Evolutionary conservation across 1,140 invertebrate species (phyloP).

Genomic region (Tribolium castaneum): DNA sequence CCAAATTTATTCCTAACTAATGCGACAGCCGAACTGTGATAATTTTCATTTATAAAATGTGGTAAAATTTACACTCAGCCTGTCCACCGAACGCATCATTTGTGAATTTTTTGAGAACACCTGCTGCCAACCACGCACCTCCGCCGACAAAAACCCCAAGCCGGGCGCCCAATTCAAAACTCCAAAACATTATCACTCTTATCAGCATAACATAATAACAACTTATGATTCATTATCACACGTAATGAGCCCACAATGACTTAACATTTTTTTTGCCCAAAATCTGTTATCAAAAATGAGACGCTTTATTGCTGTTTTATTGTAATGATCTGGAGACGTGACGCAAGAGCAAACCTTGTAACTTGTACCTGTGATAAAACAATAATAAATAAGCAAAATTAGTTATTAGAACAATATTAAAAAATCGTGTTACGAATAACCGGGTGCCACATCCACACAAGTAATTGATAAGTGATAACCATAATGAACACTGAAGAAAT

Average conservation of each 20-base stretch:
- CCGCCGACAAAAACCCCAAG: neutral
- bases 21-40: conserved; percentile 7
- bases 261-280: neutral
- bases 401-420: neutral
- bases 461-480: neutral
- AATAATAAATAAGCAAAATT: neutral
- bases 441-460: neutral
- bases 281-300: neutral
- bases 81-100: conserved; percentile 30
- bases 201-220: too few relatives aligned
- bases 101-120: conserved; percentile 29
- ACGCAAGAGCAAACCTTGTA: neutral
- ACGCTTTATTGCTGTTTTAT: neutral
- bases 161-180: neutral
- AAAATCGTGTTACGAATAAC: neutral
- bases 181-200: neutral
- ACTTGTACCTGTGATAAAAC: neutral
- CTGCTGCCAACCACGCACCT: neutral
- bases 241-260: neutral
- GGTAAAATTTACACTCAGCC: conserved; percentile 35
- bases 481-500: conserved; percentile 68
- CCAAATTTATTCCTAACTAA: conserved; percentile 1
- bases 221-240: neutral
- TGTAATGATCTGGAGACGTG: neutral
- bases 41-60: conserved; percentile 42